These are phyloP conservation scores for Cephus runcator DNA, from an alignment of 2,888 invertebrate species.

Conservation along the genomic window DNA sequence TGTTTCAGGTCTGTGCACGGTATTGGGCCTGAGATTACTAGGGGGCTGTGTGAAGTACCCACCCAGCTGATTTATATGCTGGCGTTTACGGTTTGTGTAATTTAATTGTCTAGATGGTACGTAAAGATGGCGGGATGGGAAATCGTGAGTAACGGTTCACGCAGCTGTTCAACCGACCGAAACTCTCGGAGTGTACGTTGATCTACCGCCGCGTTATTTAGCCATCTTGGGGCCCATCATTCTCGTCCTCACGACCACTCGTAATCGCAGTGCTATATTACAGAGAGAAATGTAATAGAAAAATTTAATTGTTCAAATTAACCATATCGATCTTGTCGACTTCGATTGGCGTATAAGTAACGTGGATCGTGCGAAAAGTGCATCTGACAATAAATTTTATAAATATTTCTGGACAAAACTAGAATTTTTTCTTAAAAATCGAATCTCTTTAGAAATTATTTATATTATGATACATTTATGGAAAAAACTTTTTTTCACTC, in stretches of 20 bases:
- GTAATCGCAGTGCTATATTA: slow-evolving; percentile 16
- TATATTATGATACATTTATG: too few relatives aligned
- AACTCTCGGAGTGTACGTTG: background rate
- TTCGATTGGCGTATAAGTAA: background rate
- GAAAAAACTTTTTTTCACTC: background rate
- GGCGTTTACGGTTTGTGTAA: slow-evolving; percentile 50
- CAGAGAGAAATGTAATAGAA: background rate
- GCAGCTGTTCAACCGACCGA: slow-evolving; percentile 20
- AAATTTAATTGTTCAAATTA: background rate
- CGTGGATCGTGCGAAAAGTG: background rate
- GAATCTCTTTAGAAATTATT: too few relatives aligned
- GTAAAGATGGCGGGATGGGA: slow-evolving; percentile 36
- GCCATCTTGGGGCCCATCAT: background rate
- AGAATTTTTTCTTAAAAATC: too few relatives aligned
- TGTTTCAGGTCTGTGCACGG: background rate
- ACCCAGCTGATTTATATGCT: slow-evolving; percentile 40
- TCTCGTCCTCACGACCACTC: background rate
- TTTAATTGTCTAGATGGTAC: slow-evolving; percentile 52
- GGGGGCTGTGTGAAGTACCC: slow-evolving; percentile 6
- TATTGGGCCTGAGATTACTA: background rate
- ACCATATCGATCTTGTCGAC: background rate
- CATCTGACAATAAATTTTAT: background rate
- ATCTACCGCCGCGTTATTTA: background rate
- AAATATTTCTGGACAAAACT: too few relatives aligned
- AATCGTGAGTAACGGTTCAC: slow-evolving; percentile 12